Base-by-base conservation (phyloP, 1,140 invertebrate genomes). In the Ooceraea biroi region DNA sequence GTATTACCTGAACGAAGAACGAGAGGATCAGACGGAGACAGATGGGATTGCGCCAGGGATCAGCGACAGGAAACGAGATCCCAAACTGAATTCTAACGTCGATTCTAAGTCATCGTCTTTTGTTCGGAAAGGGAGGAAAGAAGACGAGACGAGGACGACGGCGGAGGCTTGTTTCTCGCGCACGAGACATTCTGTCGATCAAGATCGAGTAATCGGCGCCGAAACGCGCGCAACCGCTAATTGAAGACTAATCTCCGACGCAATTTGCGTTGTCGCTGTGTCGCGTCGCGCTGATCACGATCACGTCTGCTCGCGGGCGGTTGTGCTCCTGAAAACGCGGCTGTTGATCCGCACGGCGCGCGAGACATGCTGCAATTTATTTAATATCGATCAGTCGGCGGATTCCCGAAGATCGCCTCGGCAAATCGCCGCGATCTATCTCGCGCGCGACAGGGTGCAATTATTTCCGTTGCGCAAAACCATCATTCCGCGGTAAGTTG, bases 261-360 rank as follows among this genome's bases (percentile, higher is more conserved):
- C 27, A 76, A 83, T 83, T 78, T 60, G 41, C 69, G n/a, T n/a
- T 57, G 19, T 44, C 44, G 30, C 14, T 61, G 72, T 60, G 50
- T 44, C 30, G 55, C 10, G 30, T 36, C n/a, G n/a, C n/a, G 19
- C 48, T 85, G 58, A 85, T 85, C 83, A 85, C n/a, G 63, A 68
- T 76, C 25, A 52, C 48, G 44, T 57, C 76, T 83, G 63, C 69
- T 78, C n/a, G 46, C 46, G 46, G 17, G 25, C 22, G 25, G 22
- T 19, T 22, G 63, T 57, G 25, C 74, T n/a, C n/a, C n/a, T n/a
- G n/a, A n/a, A n/a, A n/a, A n/a, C n/a, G n/a, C n/a, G n/a, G n/a
- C n/a, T n/a, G n/a, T n/a, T n/a, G n/a, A n/a, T n/a, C n/a, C n/a
- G n/a, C n/a, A n/a, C n/a, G 66, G 52, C 41, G 36, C 41, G 30